phyloP scores from a whole-genome alignment of 2,888 invertebrate genomes.

The Drosophila fungiperda region DNA sequence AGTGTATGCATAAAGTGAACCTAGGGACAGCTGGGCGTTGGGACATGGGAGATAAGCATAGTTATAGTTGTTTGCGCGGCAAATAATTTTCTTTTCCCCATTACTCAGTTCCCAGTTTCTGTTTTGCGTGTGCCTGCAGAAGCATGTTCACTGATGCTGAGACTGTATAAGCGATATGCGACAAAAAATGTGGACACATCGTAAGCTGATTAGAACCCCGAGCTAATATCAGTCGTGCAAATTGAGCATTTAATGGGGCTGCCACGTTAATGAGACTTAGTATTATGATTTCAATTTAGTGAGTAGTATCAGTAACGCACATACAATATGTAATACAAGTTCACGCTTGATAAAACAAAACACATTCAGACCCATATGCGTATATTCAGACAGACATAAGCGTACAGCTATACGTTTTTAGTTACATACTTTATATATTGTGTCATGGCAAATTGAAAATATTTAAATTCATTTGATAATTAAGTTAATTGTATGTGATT shows the following conservation, averaged over 20 bases:
- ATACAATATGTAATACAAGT: conserved; percentile 2
- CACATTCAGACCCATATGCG: background rate
- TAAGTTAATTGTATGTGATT: conserved; percentile 6
- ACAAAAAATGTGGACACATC: conserved; percentile 45
- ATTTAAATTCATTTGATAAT: background rate
- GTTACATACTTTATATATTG: background rate
- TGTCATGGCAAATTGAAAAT: background rate
- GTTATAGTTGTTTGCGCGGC: conserved; percentile 42
- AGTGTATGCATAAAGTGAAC: conserved; percentile 4
- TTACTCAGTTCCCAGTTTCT: background rate
- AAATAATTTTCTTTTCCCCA: conserved; percentile 50
- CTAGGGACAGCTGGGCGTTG: background rate
- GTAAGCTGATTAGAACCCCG: conserved; percentile 70
- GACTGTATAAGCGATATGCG: conserved; percentile 21
- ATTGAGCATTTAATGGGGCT: conserved; percentile 46
- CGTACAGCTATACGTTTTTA: background rate
- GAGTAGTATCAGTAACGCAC: conserved; percentile 49
- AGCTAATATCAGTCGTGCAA: conserved; percentile 30
- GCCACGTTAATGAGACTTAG: conserved; percentile 41
- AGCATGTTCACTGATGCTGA: conserved; percentile 14
- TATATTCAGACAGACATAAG: background rate
- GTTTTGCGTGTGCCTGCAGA: conserved; percentile 4
- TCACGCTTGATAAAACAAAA: conserved; percentile 15
- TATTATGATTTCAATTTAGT: conserved; percentile 68
- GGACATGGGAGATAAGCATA: background rate